A percentile compares a stretch with the other conserved stretches of the same genome.
Evolutionary conservation across 2,797 vertebrate genomes (phyloP).

Genomic region (Notamacropus eugenii): DNA sequence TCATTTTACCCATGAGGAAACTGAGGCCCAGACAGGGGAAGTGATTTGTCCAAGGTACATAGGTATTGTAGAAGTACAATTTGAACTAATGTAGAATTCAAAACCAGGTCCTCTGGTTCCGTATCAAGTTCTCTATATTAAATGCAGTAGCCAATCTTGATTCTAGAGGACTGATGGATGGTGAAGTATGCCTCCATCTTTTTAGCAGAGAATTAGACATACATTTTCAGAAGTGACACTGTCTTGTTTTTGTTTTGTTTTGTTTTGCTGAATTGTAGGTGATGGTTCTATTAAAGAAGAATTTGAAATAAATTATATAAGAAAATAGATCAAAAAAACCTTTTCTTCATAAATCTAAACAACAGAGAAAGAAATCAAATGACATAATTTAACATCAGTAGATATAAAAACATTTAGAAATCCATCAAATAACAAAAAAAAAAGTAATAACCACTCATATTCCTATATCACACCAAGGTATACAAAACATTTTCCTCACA

Average conservation of each 20-base stretch:
- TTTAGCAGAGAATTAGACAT: neutral
- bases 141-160: neutral
- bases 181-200: neutral
- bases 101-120: neutral
- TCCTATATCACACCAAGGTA: neutral
- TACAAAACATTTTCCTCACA: neutral
- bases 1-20: neutral
- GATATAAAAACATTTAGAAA: neutral
- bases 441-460: neutral
- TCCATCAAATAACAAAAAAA: neutral
- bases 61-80: neutral
- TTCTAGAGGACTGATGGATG: neutral
- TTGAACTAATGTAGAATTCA: neutral
- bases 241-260: too few species aligned
- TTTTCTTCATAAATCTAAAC: neutral
- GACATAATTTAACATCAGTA: neutral
- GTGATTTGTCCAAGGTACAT: neutral
- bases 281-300: neutral
- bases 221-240: too few species aligned
- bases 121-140: neutral
- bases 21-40: neutral
- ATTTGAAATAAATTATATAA: neutral
- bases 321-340: neutral
- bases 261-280: too few species aligned
- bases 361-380: neutral